Percentiles rank a stretch among this genome's conserved stretches.
Conservation (phyloP, 2,888 invertebrate species). For the Caenorhabditis wallacei region DNA sequence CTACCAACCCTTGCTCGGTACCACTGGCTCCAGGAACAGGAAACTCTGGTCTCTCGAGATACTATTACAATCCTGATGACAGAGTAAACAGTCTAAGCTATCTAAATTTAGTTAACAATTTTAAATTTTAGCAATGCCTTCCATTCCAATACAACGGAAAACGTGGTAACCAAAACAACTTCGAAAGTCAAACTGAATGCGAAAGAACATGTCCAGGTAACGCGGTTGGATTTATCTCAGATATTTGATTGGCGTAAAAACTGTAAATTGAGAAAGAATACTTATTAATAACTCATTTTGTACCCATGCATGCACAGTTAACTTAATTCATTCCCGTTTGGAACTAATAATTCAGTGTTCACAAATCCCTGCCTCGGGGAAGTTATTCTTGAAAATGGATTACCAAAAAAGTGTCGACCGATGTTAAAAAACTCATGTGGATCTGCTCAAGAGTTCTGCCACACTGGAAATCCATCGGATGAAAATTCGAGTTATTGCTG, state of each 20-base stretch:
- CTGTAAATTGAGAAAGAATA: neutral
- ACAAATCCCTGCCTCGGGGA: conserved; percentile 77
- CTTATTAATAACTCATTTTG: neutral
- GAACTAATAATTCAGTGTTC: conserved; percentile 71
- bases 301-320: neutral
- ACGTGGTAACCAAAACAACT: conserved; percentile 82
- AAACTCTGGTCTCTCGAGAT: conserved; percentile 75
- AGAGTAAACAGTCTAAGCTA: conserved; percentile 72
- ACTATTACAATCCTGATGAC: conserved; percentile 83
- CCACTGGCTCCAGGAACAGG: conserved; percentile 83
- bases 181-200: conserved; percentile 79
- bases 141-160: conserved; percentile 83
- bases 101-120: neutral
- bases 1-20: conserved; percentile 83
- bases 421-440: conserved; percentile 56
- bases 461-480: conserved; percentile 68
- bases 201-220: conserved; percentile 83
- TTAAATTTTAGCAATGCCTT: conserved; percentile 76
- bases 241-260: conserved; percentile 57
- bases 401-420: conserved; percentile 67
- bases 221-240: conserved; percentile 1
- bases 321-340: too few relatives aligned
- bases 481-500: conserved; percentile 70
- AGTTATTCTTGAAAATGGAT: conserved; percentile 56
- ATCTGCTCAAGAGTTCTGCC: conserved; percentile 67